Evolutionary conservation across 2,797 vertebrate genomes (phyloP).

Genomic region (Etheostoma perlongum): DNA sequence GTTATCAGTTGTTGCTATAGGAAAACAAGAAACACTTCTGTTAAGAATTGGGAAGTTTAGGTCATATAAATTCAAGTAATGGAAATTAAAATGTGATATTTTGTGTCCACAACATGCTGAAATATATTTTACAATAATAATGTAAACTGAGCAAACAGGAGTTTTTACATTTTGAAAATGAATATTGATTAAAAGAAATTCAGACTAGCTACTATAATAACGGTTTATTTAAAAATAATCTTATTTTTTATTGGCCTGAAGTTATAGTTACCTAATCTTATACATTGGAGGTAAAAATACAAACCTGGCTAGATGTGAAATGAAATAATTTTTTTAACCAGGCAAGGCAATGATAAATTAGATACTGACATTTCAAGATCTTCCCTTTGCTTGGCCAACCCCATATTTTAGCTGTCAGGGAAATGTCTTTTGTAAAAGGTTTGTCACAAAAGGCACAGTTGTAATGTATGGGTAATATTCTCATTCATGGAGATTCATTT

Average conservation of each 20-base stretch:
- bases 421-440: no score
- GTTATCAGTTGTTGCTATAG: not conserved
- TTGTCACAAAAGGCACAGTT: no score
- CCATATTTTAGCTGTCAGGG: no score
- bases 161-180: not conserved
- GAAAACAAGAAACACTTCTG: not conserved
- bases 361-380: not conserved
- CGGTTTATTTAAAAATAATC: not conserved
- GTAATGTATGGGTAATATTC: not conserved
- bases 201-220: no score
- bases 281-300: not conserved
- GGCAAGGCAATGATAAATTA: slow-evolving; percentile 12
- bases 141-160: not conserved
- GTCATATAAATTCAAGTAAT: not conserved
- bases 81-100: not conserved
- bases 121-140: not conserved
- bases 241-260: not conserved
- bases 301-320: not conserved
- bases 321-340: not conserved
- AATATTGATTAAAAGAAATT: not conserved
- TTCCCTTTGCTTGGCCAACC: not conserved
- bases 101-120: not conserved
- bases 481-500: not conserved
- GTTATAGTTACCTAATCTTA: not conserved
- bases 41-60: no score